phyloP scores from a whole-genome alignment of 2,797 vertebrate genomes.

The Pantherophis alleghaniensis region DNA sequence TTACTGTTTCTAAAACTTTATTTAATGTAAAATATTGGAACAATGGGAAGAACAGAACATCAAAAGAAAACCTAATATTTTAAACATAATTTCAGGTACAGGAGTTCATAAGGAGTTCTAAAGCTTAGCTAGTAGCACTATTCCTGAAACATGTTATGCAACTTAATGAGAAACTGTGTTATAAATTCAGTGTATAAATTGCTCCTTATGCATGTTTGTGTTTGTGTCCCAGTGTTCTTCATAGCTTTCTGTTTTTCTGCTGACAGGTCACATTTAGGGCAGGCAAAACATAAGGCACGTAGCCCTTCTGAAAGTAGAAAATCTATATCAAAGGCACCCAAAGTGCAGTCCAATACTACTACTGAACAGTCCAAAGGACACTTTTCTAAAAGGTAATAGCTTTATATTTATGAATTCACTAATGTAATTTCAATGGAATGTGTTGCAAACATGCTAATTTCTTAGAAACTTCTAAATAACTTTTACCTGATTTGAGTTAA shows the following conservation, averaged over 20 bases:
- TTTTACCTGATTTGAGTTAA: background rate
- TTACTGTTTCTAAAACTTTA: background rate
- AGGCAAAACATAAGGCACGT: slow-evolving; percentile 98
- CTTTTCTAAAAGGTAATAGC: slow-evolving; percentile 96
- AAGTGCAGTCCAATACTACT: slow-evolving; percentile 96
- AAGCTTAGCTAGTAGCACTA: background rate
- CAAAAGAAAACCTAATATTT: background rate
- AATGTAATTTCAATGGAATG: slow-evolving; percentile 43
- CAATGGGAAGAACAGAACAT: background rate
- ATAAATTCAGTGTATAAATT: slow-evolving; percentile 26
- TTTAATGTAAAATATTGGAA: background rate
- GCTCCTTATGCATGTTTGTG: slow-evolving; percentile 58
- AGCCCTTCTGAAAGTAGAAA: slow-evolving; percentile 99
- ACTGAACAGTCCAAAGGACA: slow-evolving; percentile 96
- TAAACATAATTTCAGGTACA: background rate
- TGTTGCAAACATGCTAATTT: slow-evolving; percentile 15
- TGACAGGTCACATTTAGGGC: slow-evolving; percentile 99
- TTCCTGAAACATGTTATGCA: background rate
- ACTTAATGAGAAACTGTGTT: background rate
- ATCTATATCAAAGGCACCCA: slow-evolving; percentile 98
- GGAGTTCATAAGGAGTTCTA: background rate
- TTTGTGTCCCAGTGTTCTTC: slow-evolving; percentile 67
- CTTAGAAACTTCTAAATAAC: slow-evolving; percentile 21
- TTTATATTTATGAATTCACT: slow-evolving; percentile 72
- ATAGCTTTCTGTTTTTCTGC: slow-evolving; percentile 83